Base-by-base conservation (phyloP, 2,797 vertebrate genomes). In the Scolopax rusticola region DNA sequence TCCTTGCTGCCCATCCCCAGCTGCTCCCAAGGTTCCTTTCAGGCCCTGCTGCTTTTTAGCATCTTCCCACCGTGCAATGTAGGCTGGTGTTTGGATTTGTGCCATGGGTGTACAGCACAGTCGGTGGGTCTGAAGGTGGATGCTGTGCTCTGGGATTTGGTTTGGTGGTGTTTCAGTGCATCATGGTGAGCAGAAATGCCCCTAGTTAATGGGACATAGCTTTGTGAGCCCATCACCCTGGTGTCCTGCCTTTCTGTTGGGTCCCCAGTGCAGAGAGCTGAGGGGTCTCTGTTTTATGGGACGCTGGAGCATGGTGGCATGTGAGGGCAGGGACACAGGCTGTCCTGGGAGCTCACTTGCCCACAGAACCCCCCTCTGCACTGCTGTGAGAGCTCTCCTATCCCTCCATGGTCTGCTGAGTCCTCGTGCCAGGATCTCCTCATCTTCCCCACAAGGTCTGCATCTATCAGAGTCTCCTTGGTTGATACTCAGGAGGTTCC, bases 291-390 rank as follows among this genome's bases (percentile, higher is more conserved):
- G 40, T 36, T 91, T 77, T 53, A 8, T 45, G 48, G 36, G 51
- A 87, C 25, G 10, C 25, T 76, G 63, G 56, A 75, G 8, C 47
- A 25, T 77, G 67, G 23, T 90, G 83, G 9, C 77, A 59, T 2
- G 6, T 9, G 2, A 11, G 9, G 3, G 5, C 25, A 77, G 38
- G 15, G 50, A 57, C 51, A 40, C 30, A 47, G 48, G 56, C 59
- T 90, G 47, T 84, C 36, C 27, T 56, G 47, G 13, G 11, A 75
- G 16, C n/a, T 77, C 1, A 0, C 4, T 23, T 76, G 54, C 9
- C 45, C 21, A 25, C 30, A 47, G 70, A 91, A 0, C 4, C 15
- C 20, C 8, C 2, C 27, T 51, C 12, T 57, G 30, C 0, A 0
- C n/a, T 60, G 15, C 36, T 71, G 54, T 48, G 28, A 90, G 61